Evolutionary conservation across 1,140 invertebrate species (phyloP), one percentile per base, ranked within the genome.

Genomic region (Drosophila grimshawi): DNA sequence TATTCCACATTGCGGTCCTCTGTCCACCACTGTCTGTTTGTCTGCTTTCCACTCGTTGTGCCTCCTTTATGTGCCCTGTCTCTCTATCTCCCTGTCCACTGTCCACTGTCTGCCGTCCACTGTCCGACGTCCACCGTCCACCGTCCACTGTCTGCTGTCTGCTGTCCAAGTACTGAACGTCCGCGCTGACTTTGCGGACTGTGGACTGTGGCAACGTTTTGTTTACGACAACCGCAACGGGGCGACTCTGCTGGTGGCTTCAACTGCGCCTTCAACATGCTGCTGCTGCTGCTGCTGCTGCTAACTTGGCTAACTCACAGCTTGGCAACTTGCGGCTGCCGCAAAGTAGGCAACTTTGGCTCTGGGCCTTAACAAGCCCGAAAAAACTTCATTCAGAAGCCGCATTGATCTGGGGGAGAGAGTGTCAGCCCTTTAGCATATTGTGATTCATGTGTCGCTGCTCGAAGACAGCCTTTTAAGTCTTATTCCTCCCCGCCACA

Each of bases 391-490:
- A 88, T 88, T 89, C 85, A 89, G 85, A 81, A 89, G 85, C 85
- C 80, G 83, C 83, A 88, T 89, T 89, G 85, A 89, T 89, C 83
- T 83, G 83, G 83, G 88, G 83, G 83, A 86, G 83, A 86, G 83
- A 74, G 71, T 86, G 83, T 86, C 83, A 89, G 80, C 85, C 85
- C 80, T 88, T 88, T 88, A 88, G 85, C 85, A 89, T 89, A 89
- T 89, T 89, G 85, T 89, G 85, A 89, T 89, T 89, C 85, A 89
- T 89, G 86, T 89, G 85, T 85, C 85, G 85, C 80, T 83, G 77
- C 71, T 67, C 78, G 69, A 65, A 75, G 80, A 89, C 85, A 80
- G 77, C 80, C 83, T 88, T 80, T 89, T 71, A 81, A 74, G 70
- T 78, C 66, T 52, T 48, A n/a, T 49, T 39, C 41, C 37, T 11